phyloP scores from a whole-genome alignment of 2,888 invertebrate genomes.

The Tenthredo mesomela region DNA sequence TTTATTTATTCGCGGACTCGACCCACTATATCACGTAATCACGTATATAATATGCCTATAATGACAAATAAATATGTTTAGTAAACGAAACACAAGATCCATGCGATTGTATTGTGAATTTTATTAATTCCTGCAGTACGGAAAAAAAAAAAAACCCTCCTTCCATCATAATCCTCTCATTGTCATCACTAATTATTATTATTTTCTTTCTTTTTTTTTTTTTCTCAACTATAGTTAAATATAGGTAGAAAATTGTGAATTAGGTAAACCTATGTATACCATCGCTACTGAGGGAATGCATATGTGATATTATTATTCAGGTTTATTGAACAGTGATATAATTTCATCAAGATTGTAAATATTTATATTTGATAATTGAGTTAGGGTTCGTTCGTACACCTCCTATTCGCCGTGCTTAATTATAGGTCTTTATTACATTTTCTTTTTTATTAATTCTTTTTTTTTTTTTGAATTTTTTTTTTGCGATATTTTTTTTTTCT shows the following conservation, averaged over 20 bases:
- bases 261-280: neutral
- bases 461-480: neutral
- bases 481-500: neutral
- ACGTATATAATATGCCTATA: neutral
- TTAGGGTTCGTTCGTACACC: constrained; percentile 6
- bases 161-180: neutral
- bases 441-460: neutral
- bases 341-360: constrained; percentile 35
- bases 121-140: neutral
- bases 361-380: constrained; percentile 28
- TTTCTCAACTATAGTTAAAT: neutral
- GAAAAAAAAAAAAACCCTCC: neutral
- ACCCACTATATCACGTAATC: neutral
- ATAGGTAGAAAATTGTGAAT: neutral
- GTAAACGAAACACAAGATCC: neutral
- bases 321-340: constrained; percentile 46
- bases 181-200: neutral
- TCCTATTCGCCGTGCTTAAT: neutral
- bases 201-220: neutral
- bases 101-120: neutral
- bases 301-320: constrained; percentile 30
- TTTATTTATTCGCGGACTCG: neutral
- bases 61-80: constrained; percentile 11
- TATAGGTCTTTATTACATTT: neutral
- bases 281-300: neutral